Evolutionary conservation across 2,888 invertebrate species (phyloP).

Genomic region (Galeopsomyia nigrocyanea): DNA sequence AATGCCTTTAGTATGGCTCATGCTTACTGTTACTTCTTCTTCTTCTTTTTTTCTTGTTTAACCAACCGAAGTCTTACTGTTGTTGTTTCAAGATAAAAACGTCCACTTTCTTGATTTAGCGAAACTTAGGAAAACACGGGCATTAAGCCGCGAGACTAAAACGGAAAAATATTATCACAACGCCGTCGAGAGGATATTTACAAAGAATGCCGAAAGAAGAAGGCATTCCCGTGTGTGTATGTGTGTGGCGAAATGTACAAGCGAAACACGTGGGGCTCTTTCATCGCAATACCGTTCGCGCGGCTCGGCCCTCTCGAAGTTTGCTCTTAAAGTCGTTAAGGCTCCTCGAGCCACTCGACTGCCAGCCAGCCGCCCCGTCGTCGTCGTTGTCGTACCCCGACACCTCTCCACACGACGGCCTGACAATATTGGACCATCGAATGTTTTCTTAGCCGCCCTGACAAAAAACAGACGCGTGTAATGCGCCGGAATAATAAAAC

Average conservation of each 20-base stretch:
- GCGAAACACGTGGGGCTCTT: constrained; percentile 22
- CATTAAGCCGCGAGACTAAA: background rate
- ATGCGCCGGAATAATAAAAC: constrained; percentile 27
- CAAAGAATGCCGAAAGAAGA: background rate
- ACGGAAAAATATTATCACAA: constrained; percentile 20
- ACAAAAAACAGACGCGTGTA: constrained; percentile 25
- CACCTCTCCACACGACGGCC: constrained; percentile 7
- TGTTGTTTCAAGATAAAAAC: too few species aligned
- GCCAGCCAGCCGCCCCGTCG: background rate
- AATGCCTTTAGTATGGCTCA: too few species aligned
- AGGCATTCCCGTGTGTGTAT: constrained; percentile 4
- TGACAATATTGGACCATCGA: constrained; percentile 35
- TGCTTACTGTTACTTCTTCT: too few species aligned
- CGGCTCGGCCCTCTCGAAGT: constrained; percentile 36
- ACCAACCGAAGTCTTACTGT: too few species aligned
- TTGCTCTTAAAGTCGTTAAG: constrained; percentile 44
- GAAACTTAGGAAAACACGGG: too few species aligned
- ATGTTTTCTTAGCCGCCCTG: constrained; percentile 22
- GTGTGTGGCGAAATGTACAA: constrained; percentile 15
- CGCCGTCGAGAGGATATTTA: constrained; percentile 1
- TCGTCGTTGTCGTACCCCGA: background rate
- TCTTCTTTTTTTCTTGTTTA: too few species aligned
- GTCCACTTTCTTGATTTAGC: too few species aligned
- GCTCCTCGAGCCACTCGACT: constrained; percentile 38
- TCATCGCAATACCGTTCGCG: background rate